Percentiles rank a stretch among this genome's conserved stretches.
These are phyloP conservation scores for Channa argus DNA, from an alignment of 2,113 vertebrate species.

Conservation along the genomic window DNA sequence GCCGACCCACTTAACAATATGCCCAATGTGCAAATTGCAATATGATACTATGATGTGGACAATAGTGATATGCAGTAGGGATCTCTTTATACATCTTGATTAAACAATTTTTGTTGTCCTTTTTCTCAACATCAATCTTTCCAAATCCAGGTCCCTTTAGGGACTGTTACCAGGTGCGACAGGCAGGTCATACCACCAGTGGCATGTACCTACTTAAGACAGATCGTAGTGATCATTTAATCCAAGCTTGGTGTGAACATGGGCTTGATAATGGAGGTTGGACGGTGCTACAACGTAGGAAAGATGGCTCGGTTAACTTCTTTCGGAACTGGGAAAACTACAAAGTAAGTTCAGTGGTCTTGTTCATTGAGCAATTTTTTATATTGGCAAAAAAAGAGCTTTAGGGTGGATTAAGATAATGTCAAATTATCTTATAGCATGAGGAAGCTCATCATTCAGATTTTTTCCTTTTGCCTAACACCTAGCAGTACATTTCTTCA, in stretches of 20 bases:
- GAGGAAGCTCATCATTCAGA: too few relatives aligned
- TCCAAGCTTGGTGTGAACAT: slow-evolving; percentile 98
- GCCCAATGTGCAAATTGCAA: not conserved
- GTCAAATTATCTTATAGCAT: too few relatives aligned
- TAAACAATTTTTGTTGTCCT: too few relatives aligned
- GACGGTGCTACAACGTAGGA: slow-evolving; percentile 96
- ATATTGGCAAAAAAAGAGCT: too few relatives aligned
- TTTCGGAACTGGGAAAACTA: slow-evolving; percentile 99
- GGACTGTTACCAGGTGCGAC: slow-evolving; percentile 93
- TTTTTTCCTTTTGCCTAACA: not conserved
- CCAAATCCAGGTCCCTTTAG: slow-evolving; percentile 90
- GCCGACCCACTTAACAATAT: too few relatives aligned
- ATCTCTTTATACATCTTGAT: not conserved
- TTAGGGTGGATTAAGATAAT: too few relatives aligned
- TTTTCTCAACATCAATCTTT: not conserved
- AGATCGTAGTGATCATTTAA: slow-evolving; percentile 85
- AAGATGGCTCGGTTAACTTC: slow-evolving; percentile 96
- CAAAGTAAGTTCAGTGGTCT: slow-evolving; percentile 84
- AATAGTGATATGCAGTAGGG: not conserved
- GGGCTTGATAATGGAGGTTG: slow-evolving; percentile 95
- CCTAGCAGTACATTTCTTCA: slow-evolving; percentile 46
- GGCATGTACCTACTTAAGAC: slow-evolving; percentile 97
- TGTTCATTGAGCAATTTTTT: too few relatives aligned
- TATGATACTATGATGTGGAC: not conserved
- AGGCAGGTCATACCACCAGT: slow-evolving; percentile 90